These are phyloP conservation scores for Trematomus bernacchii DNA, from an alignment of 2,797 vertebrate genomes.

Conservation along the genomic window DNA sequence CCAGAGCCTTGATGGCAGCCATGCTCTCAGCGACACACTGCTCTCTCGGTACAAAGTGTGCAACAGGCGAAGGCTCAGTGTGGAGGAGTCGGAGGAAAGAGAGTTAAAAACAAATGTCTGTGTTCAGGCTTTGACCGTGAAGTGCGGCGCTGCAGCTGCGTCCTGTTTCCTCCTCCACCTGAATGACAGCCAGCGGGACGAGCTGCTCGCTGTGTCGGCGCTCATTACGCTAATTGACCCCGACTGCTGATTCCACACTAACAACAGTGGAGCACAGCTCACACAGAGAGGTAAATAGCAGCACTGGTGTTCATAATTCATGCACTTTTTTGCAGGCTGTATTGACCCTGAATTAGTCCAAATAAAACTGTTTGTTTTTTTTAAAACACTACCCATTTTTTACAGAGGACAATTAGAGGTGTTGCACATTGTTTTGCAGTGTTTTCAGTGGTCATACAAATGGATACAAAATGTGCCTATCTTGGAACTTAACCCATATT, in stretches of 20 bases:
- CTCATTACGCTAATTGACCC: conserved; percentile 61
- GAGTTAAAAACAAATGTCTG: conserved; percentile 10
- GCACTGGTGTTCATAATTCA: neutral
- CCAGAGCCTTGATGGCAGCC: conserved; percentile 94
- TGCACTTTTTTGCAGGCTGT: neutral
- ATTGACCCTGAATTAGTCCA: too few relatives aligned
- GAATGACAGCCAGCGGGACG: conserved; percentile 15
- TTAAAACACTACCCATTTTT: too few relatives aligned
- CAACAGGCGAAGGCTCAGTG: conserved; percentile 26
- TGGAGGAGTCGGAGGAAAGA: conserved; percentile 45
- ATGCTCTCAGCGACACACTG: conserved; percentile 72
- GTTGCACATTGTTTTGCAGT: neutral
- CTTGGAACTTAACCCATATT: too few relatives aligned
- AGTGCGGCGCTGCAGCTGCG: conserved; percentile 70
- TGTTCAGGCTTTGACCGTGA: conserved; percentile 36
- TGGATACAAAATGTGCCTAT: too few relatives aligned
- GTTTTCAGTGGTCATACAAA: neutral
- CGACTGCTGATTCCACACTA: conserved; percentile 33
- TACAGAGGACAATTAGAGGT: neutral
- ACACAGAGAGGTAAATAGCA: neutral
- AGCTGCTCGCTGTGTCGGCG: conserved; percentile 9
- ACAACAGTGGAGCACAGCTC: conserved; percentile 9
- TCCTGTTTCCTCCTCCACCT: conserved; percentile 72
- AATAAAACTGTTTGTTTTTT: too few relatives aligned
- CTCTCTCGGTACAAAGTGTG: neutral